Evolutionary conservation across 1,140 invertebrate genomes (phyloP).

Genomic region (Ptiloglossa arizonensis): DNA sequence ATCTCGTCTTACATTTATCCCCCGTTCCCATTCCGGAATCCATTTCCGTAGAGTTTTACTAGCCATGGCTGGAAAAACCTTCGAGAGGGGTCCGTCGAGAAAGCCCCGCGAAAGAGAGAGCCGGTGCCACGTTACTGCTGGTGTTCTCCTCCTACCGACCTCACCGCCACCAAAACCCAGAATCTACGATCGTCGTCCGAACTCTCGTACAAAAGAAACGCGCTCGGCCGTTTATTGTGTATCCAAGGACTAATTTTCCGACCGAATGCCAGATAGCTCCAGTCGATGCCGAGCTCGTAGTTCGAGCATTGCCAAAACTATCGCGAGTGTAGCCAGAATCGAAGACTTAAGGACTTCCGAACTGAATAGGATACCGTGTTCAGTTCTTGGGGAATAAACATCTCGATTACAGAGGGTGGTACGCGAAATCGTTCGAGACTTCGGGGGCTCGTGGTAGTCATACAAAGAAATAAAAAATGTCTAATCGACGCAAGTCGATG

Average conservation of each 20-base stretch:
- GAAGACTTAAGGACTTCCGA: no score
- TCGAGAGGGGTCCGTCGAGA: constrained; percentile 21
- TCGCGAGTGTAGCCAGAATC: background rate
- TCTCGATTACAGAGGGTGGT: no score
- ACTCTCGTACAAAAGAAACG: constrained; percentile 45
- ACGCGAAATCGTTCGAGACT: background rate
- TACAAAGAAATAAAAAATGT: no score
- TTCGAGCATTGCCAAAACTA: constrained; percentile 10
- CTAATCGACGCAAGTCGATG: no score
- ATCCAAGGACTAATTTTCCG: constrained; percentile 42
- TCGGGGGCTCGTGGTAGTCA: background rate
- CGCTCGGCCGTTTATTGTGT: constrained; percentile 44
- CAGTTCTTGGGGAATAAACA: no score
- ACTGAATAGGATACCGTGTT: no score
- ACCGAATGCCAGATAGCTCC: constrained; percentile 24
- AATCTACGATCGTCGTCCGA: constrained; percentile 55
- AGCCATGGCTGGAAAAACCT: constrained; percentile 51
- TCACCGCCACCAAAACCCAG: constrained; percentile 37
- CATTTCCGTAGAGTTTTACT: constrained; percentile 63
- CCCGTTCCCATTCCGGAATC: constrained; percentile 55
- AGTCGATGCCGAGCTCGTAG: constrained; percentile 6
- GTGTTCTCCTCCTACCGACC: no score
- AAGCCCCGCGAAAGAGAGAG: background rate
- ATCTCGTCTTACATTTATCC: constrained; percentile 65
- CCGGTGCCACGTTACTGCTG: constrained; percentile 3